phyloP scores from a whole-genome alignment of 2,113 vertebrate genomes.

The human (Homo sapiens) region DNA sequence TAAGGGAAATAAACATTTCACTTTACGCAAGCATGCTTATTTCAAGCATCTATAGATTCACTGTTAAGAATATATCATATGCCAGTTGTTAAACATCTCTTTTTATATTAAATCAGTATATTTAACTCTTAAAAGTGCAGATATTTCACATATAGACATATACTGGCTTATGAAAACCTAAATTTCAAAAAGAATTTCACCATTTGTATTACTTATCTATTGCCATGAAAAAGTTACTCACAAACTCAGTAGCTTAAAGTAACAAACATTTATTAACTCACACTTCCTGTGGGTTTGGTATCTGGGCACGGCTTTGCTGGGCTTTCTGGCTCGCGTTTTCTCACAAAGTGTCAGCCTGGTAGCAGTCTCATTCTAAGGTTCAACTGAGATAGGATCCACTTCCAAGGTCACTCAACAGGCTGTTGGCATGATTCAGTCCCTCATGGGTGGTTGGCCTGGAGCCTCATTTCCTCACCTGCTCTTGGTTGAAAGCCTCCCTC shows the following conservation, averaged over 20 bases:
- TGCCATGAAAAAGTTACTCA: not conserved
- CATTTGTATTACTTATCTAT: not conserved
- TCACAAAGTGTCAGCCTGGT: too few species aligned
- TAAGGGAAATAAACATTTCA: not conserved
- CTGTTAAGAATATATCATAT: not conserved
- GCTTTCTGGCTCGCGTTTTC: not conserved
- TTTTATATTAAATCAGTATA: not conserved
- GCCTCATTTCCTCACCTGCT: not conserved
- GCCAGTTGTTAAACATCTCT: not conserved
- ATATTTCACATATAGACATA: not conserved
- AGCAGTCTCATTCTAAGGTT: not conserved
- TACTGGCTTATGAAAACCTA: not conserved
- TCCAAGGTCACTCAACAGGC: not conserved
- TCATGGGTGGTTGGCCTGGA: not conserved
- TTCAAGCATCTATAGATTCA: not conserved
- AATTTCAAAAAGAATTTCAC: not conserved
- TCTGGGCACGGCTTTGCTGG: not conserved
- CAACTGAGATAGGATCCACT: not conserved
- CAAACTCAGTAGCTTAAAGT: not conserved
- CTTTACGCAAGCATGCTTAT: not conserved
- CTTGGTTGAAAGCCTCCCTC: not conserved
- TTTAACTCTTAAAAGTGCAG: not conserved
- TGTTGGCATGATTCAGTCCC: not conserved
- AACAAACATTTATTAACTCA: not conserved
- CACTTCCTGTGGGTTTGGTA: not conserved